Conservation (phyloP, 1,140 invertebrate genomes). For the Muscidifurax raptorellus region DNA sequence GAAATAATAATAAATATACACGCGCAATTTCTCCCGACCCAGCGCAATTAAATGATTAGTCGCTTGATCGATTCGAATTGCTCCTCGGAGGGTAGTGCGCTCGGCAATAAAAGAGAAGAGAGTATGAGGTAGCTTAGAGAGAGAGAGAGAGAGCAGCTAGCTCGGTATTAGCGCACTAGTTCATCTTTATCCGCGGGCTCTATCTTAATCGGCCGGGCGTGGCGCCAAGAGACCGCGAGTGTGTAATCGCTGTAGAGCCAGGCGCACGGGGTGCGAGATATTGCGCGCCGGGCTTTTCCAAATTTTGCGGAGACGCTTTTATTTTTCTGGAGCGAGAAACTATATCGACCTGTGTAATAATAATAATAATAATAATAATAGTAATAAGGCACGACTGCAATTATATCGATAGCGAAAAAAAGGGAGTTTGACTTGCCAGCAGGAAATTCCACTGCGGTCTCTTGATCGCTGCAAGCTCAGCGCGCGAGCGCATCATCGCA, state of each 20-base stretch:
- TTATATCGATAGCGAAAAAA: too few relatives aligned
- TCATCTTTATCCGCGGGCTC: constrained; percentile 42
- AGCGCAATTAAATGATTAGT: constrained; percentile 40
- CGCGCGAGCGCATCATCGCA: too few relatives aligned
- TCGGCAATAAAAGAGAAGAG: constrained; percentile 8
- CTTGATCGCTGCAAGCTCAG: neutral
- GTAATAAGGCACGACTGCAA: too few relatives aligned
- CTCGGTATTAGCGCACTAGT: constrained; percentile 32
- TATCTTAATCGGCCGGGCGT: constrained; percentile 38
- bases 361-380: too few relatives aligned
- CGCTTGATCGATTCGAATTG: neutral
- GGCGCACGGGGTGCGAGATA: neutral
- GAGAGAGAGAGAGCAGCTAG: neutral
- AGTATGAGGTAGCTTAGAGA: neutral
- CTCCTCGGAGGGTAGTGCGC: neutral
- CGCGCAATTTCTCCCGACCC: neutral
- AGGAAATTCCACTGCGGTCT: neutral
- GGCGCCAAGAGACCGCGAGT: neutral
- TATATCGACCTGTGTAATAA: too few relatives aligned
- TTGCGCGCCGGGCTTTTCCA: neutral
- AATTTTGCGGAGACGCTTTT: too few relatives aligned
- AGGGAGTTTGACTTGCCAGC: too few relatives aligned
- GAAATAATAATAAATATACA: neutral
- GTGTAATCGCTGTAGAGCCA: constrained; percentile 10
- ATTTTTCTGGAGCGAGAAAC: too few relatives aligned